These are phyloP conservation scores for Thamnaconus septentrionalis DNA, from an alignment of 2,113 vertebrate genomes.

Conservation along the genomic window DNA sequence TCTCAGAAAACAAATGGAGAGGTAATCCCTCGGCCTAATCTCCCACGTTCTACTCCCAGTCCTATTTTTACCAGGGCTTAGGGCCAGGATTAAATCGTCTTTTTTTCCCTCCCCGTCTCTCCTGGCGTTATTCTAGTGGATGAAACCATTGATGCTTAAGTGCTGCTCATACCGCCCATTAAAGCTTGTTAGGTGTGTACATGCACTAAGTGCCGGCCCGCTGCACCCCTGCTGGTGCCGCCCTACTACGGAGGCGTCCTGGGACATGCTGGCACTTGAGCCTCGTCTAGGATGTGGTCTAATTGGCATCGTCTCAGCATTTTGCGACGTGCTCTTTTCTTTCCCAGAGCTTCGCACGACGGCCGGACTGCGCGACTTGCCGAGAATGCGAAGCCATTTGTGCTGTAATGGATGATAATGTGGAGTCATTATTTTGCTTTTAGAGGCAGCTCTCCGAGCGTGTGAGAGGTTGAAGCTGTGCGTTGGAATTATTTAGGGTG, in stretches of 20 bases:
- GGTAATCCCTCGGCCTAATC: conserved; percentile 67
- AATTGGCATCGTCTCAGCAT: conserved; percentile 6
- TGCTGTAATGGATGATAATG: conserved; percentile 30
- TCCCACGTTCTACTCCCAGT: conserved; percentile 41
- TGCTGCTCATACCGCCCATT: conserved; percentile 3
- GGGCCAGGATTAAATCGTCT: conserved; percentile 54
- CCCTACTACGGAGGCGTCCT: conserved; percentile 2
- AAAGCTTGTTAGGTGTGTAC: background rate
- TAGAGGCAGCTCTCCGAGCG: conserved; percentile 10
- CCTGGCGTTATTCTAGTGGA: conserved; percentile 9
- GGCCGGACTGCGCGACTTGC: too few relatives aligned
- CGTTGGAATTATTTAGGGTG: conserved; percentile 2
- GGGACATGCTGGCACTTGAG: background rate
- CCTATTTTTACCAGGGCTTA: conserved; percentile 69
- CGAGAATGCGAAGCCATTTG: conserved; percentile 13
- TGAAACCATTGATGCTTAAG: conserved; percentile 19
- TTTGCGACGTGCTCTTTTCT: conserved; percentile 17
- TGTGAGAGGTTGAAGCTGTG: conserved; percentile 14
- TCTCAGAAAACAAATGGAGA: conserved; percentile 47
- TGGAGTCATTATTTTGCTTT: conserved; percentile 36
- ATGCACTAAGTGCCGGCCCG: too few relatives aligned
- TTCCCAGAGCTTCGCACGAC: background rate
- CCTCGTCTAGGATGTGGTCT: background rate
- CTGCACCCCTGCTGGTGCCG: background rate
- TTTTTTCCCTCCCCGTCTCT: conserved; percentile 7